phyloP scores from a whole-genome alignment of 1,140 invertebrate genomes.

The Himalopsyche phryganea region DNA sequence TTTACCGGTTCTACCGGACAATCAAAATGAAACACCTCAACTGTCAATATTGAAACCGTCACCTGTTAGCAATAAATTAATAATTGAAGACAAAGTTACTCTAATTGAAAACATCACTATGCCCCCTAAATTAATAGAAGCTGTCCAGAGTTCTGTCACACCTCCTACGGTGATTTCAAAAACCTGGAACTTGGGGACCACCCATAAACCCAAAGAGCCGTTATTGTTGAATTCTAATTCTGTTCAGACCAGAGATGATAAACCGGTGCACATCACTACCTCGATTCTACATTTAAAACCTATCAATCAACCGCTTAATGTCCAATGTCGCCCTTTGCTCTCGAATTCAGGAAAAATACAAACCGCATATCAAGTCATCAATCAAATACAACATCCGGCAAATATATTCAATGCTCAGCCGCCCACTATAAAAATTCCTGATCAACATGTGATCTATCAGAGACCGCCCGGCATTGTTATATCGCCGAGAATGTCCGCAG shows the following conservation, averaged over 20 bases:
- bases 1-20: conserved; percentile 4
- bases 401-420: conserved; percentile 50
- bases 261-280: conserved; percentile 45
- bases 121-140: conserved; percentile 42
- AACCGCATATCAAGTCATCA: conserved; percentile 48
- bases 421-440: conserved; percentile 58
- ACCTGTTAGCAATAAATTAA: neutral
- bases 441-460: conserved; percentile 55
- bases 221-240: conserved; percentile 40
- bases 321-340: conserved; percentile 41
- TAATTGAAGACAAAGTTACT: neutral
- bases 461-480: conserved; percentile 51
- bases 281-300: conserved; percentile 49
- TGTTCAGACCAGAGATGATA: conserved; percentile 39
- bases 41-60: conserved; percentile 6
- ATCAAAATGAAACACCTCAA: neutral
- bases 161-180: conserved; percentile 56
- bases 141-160: conserved; percentile 46
- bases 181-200: conserved; percentile 47
- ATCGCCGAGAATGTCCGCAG: conserved; percentile 46
- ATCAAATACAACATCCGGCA: conserved; percentile 44
- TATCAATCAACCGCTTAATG: conserved; percentile 38
- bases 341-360: conserved; percentile 39
- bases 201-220: conserved; percentile 45
- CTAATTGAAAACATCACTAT: conserved; percentile 27